phyloP scores from a whole-genome alignment of 2,797 vertebrate species.

The Lophius americanus region DNA sequence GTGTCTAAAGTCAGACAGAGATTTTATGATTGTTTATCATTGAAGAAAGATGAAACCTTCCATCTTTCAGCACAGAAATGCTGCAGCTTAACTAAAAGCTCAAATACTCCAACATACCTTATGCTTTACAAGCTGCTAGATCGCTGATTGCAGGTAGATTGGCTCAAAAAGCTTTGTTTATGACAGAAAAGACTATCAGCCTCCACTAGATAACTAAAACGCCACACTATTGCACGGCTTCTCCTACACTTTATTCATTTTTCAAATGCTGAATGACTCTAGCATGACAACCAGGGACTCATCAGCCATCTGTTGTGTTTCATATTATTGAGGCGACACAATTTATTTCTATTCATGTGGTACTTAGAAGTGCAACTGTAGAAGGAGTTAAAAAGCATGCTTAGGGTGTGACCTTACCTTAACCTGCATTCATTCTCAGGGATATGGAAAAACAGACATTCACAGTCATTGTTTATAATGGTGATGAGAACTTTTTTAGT shows the following conservation, averaged over 20 bases:
- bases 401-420: slow-evolving; percentile 52
- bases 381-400: slow-evolving; percentile 45
- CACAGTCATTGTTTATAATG: background rate
- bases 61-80: too few relatives aligned
- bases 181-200: slow-evolving; percentile 21
- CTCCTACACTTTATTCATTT: slow-evolving; percentile 3
- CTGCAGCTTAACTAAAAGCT: too few relatives aligned
- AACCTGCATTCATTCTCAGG: slow-evolving; percentile 42
- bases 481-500: background rate
- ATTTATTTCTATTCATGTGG: slow-evolving; percentile 43
- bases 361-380: slow-evolving; percentile 57
- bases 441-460: background rate
- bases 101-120: too few relatives aligned
- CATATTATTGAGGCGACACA: slow-evolving; percentile 12
- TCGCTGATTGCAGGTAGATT: background rate
- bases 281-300: slow-evolving; percentile 27
- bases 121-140: too few relatives aligned
- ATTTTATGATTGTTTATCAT: too few relatives aligned
- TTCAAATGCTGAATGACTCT: slow-evolving; percentile 15
- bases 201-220: slow-evolving; percentile 21
- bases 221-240: background rate
- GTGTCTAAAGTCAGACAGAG: too few relatives aligned
- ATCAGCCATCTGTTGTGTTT: slow-evolving; percentile 34
- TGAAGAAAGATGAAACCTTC: too few relatives aligned
- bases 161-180: background rate